Evolutionary conservation across 2,888 invertebrate species (phyloP), one percentile per base, ranked within the genome.

Genomic region (Acrobasis repandana): DNA sequence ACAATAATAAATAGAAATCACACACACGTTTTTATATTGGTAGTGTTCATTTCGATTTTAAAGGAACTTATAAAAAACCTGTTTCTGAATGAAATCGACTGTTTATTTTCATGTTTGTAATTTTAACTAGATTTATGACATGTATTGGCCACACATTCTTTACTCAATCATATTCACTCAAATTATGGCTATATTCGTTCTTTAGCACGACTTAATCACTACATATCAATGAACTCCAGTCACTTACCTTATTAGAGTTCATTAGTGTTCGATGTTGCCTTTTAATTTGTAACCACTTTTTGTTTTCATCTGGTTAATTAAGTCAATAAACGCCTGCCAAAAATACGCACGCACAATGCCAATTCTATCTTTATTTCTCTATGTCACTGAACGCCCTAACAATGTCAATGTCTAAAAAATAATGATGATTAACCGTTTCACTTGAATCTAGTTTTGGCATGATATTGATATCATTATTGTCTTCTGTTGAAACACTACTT

Each of bases 301-400:
- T 50, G 38, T 51, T 56, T 56, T 38, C 28, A 62, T 16, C 11
- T 47, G 47, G 61, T 47, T 16, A 58, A 34, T 58, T 58, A 49
- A 48, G 34, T 14, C 36, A 16, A 15, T 34, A 36, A 49, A 58
- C 38, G 58, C 18, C 18, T 49, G 58, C 58, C 49, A 58, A 49
- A 60, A 52, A n/a, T 47, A 52, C 33, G 28, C 28, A 51, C 43
- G 18, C 33, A 18, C 33, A n/a, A 38, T 60, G 52, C 43, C 50
- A 60, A 52, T 20, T 51, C 52, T 52, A 52, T 60, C 43, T 60
- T 59, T 59, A 59, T 51, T 58, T 59, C 43, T 51, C 43, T 51
- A 16, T 58, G 58, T 54, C 54, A 38, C 11, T 20, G 20, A 5
- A 36, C 14, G 14, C 38, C 18, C 10, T 10, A 54, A 54, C 52